phyloP scores from a whole-genome alignment of 2,797 vertebrate species.

The Tarsius wallacei region DNA sequence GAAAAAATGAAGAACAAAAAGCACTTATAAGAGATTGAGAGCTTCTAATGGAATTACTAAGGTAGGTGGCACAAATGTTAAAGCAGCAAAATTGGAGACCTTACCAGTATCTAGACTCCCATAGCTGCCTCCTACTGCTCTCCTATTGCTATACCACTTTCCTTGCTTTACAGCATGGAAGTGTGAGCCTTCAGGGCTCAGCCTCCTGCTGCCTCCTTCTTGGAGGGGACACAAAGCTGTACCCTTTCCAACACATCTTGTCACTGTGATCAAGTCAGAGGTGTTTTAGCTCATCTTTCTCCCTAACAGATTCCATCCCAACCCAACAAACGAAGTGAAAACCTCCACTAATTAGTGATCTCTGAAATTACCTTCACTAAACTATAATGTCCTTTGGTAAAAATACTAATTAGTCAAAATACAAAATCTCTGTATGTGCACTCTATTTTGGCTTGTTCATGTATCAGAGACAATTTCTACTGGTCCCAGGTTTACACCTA shows the following conservation, averaged over 20 bases:
- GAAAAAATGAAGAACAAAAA: conserved; percentile 96
- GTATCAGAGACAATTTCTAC: conserved; percentile 4
- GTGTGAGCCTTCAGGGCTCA: not conserved
- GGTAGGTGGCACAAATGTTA: conserved; percentile 95
- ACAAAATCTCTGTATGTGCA: not conserved
- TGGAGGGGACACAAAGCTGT: not conserved
- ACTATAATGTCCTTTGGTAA: conserved; percentile 32
- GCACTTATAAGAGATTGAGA: conserved; percentile 95
- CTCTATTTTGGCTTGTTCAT: not conserved
- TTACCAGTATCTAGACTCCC: conserved; percentile 92
- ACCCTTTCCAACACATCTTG: not conserved
- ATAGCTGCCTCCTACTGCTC: not conserved
- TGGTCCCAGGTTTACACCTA: not conserved
- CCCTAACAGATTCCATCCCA: not conserved
- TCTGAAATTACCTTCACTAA: conserved; percentile 57
- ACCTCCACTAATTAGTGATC: not conserved
- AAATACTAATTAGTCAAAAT: conserved; percentile 28
- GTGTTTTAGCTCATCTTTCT: conserved; percentile 8
- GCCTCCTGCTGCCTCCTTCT: not conserved
- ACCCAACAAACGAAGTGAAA: not conserved
- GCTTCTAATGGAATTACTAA: conserved; percentile 96
- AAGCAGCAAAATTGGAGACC: conserved; percentile 96
- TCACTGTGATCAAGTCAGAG: conserved; percentile 27
- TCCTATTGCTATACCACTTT: not conserved
- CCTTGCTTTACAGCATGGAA: not conserved